These are phyloP conservation scores for Ochotona princeps DNA, from an alignment of 2,113 vertebrate genomes.

Conservation along the genomic window DNA sequence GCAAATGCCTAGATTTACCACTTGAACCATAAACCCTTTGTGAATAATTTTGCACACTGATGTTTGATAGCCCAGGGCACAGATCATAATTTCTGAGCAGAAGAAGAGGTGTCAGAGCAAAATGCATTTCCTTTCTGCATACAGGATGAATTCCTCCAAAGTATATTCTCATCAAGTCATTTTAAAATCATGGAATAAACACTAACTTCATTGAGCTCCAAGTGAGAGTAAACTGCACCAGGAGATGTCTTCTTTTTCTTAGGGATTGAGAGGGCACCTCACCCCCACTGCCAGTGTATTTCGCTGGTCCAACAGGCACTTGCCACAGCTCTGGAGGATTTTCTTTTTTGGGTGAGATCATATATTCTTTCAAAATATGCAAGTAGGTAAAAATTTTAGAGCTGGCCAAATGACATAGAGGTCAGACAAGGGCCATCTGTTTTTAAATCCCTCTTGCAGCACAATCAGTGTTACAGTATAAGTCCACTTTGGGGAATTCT, in stretches of 20 bases:
- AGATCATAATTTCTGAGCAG: conserved; percentile 86
- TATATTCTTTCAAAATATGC: conserved; percentile 26
- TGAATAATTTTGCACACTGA: conserved; percentile 88
- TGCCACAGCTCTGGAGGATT: neutral
- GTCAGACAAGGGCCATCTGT: neutral
- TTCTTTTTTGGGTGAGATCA: neutral
- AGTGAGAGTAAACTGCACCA: conserved; percentile 58
- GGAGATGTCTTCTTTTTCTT: neutral
- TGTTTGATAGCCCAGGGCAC: conserved; percentile 88
- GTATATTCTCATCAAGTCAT: conserved; percentile 69
- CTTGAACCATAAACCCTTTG: conserved; percentile 88
- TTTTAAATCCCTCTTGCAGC: neutral
- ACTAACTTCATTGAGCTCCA: conserved; percentile 56
- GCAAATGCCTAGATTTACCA: conserved; percentile 89
- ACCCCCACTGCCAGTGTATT: neutral
- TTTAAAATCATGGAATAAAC: conserved; percentile 71
- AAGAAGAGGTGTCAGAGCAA: conserved; percentile 83
- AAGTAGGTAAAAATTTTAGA: conserved; percentile 22
- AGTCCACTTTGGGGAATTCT: neutral
- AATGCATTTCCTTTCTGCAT: conserved; percentile 85
- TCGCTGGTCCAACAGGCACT: conserved; percentile 46
- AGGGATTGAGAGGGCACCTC: neutral
- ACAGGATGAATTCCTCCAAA: conserved; percentile 78
- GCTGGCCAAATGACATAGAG: neutral
- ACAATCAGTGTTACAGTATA: neutral